phyloP scores from a whole-genome alignment of 1,140 invertebrate species.

The Zaprionus vittiger region DNA sequence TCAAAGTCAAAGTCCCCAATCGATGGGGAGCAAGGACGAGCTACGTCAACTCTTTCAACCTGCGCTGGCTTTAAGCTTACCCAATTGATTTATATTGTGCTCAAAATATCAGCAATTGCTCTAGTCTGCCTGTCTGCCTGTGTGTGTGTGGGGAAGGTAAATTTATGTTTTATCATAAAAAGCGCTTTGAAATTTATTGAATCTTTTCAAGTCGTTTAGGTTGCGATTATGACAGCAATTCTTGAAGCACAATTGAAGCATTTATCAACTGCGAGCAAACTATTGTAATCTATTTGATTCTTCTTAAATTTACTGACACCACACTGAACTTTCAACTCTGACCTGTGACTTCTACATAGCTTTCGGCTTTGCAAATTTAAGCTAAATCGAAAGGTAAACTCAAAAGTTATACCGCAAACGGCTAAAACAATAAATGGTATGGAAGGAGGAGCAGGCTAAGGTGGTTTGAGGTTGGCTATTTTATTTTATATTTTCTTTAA shows the following conservation, averaged over 20 bases:
- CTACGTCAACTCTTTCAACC: constrained; percentile 3
- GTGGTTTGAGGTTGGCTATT: neutral
- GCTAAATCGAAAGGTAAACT: neutral
- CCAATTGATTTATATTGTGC: constrained; percentile 7
- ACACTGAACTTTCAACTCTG: neutral
- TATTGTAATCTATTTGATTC: neutral
- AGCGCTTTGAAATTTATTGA: constrained; percentile 2
- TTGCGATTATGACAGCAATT: constrained; percentile 1
- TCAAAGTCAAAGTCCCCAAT: constrained; percentile 9
- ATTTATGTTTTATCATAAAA: constrained; percentile 8
- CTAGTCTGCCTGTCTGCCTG: neutral
- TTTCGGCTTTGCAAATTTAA: neutral
- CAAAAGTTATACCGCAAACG: neutral
- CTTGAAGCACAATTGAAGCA: neutral
- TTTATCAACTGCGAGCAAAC: constrained; percentile 1
- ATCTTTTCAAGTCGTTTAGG: neutral
- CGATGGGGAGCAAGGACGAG: neutral
- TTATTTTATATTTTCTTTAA: constrained; percentile 6
- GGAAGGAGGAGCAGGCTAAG: neutral
- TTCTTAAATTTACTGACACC: neutral
- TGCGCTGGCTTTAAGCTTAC: neutral
- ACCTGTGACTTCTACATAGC: neutral
- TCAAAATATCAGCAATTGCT: constrained; percentile 6
- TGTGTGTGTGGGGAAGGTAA: neutral
- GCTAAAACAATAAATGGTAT: neutral